Evolutionary conservation across 2,888 invertebrate genomes (phyloP).

Genomic region (Conops quadrifasciatus): DNA sequence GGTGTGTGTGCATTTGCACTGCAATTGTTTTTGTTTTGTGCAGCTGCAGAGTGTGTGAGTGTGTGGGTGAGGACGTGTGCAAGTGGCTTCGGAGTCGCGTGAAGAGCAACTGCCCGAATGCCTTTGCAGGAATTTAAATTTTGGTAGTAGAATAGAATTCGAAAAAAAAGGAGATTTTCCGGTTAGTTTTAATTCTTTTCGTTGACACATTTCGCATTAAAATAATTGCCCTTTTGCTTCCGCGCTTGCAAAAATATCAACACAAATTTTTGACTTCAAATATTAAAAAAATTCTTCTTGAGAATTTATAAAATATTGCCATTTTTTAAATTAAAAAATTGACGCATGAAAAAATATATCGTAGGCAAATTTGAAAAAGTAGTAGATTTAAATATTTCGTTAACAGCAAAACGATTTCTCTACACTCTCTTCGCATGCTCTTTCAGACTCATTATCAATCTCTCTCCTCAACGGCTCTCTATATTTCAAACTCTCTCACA

Average conservation of each 20-base stretch:
- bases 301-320: too few species aligned
- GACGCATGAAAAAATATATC: too few species aligned
- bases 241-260: too few species aligned
- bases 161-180: not conserved
- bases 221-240: too few species aligned
- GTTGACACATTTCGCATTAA: too few species aligned
- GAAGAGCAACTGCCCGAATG: slow-evolving; percentile 31
- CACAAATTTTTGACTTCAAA: too few species aligned
- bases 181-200: too few species aligned
- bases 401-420: slow-evolving; percentile 11
- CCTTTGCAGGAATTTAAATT: slow-evolving; percentile 42
- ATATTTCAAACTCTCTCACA: too few species aligned
- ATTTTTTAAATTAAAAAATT: too few species aligned
- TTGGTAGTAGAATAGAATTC: slow-evolving; percentile 38
- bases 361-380: slow-evolving; percentile 23
- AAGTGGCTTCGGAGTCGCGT: slow-evolving; percentile 11
- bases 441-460: not conserved
- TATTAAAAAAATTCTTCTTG: too few species aligned
- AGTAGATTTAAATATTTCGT: slow-evolving; percentile 22
- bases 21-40: not conserved
- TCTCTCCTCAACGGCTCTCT: not conserved
- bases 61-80: slow-evolving; percentile 13
- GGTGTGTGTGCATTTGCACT: slow-evolving; percentile 4
- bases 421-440: not conserved
- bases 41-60: slow-evolving; percentile 11